These are phyloP conservation scores for Eilema griseolum DNA, from an alignment of 2,888 invertebrate species.

Conservation along the genomic window DNA sequence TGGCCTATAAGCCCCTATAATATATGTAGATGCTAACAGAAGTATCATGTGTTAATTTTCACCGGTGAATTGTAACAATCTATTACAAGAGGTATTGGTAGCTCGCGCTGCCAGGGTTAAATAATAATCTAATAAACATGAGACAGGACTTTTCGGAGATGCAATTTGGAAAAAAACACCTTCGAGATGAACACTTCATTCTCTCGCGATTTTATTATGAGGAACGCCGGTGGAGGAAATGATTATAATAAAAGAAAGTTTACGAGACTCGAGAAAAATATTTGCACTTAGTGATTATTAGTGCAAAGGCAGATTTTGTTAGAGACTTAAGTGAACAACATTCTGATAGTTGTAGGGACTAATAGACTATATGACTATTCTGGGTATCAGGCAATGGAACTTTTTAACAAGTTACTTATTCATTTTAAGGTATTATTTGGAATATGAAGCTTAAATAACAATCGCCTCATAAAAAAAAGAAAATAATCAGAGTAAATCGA, in stretches of 20 bases:
- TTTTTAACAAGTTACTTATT: too few species aligned
- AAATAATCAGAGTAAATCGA: neutral
- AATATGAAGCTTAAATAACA: neutral
- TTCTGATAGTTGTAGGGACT: neutral
- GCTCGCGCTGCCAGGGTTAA: too few species aligned
- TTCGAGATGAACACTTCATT: slow-evolving; percentile 38
- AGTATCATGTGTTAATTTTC: too few species aligned
- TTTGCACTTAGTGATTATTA: neutral
- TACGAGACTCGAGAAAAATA: slow-evolving; percentile 51
- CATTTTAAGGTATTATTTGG: too few species aligned
- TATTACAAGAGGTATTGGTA: too few species aligned
- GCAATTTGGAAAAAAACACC: slow-evolving; percentile 19
- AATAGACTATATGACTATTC: too few species aligned
- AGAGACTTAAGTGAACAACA: neutral
- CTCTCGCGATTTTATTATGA: slow-evolving; percentile 45
- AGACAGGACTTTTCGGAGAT: slow-evolving; percentile 5
- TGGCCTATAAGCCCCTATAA: too few species aligned
- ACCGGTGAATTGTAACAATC: too few species aligned
- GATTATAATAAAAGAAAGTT: slow-evolving; percentile 71
- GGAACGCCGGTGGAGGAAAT: slow-evolving; percentile 57
- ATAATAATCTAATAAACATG: slow-evolving; percentile 18
- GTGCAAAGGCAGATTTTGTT: neutral
- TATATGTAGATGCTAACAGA: too few species aligned
- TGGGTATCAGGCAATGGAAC: too few species aligned
- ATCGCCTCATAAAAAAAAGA: neutral